phyloP scores from a whole-genome alignment of 2,888 invertebrate genomes.

The Prosopocoilus inquinatus region DNA sequence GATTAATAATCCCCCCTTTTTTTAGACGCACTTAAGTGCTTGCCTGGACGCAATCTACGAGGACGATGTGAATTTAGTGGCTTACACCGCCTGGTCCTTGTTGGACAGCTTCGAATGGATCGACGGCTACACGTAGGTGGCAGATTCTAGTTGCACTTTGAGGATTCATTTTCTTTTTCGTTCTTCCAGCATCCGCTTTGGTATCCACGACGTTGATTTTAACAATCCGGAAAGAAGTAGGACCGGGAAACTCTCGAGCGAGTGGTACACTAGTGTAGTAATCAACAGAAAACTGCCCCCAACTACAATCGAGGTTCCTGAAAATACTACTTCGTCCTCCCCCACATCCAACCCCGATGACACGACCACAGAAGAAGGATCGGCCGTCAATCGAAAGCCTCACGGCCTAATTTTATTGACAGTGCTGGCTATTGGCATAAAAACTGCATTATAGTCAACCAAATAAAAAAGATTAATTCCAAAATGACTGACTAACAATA shows the following conservation, averaged over 20 bases:
- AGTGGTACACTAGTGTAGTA: constrained; percentile 54
- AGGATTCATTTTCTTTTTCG: neutral
- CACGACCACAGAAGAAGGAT: no score
- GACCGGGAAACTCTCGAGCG: constrained; percentile 61
- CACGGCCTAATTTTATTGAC: no score
- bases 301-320: constrained; percentile 6
- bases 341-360: no score
- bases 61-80: neutral
- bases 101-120: constrained; percentile 18
- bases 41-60: neutral
- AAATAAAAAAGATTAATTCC: no score
- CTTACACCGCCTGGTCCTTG: constrained; percentile 13
- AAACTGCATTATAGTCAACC: no score
- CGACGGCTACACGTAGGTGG: constrained; percentile 9
- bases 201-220: constrained; percentile 65
- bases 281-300: constrained; percentile 35
- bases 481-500: no score
- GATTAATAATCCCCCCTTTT: neutral
- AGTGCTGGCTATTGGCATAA: no score
- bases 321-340: neutral
- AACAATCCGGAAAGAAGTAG: constrained; percentile 52
- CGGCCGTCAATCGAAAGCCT: no score
- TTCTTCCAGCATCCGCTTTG: constrained; percentile 50
- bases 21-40: neutral
- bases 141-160: neutral